These are phyloP conservation scores for Myotis davidii DNA, from an alignment of 2,113 vertebrate species.

Conservation along the genomic window DNA sequence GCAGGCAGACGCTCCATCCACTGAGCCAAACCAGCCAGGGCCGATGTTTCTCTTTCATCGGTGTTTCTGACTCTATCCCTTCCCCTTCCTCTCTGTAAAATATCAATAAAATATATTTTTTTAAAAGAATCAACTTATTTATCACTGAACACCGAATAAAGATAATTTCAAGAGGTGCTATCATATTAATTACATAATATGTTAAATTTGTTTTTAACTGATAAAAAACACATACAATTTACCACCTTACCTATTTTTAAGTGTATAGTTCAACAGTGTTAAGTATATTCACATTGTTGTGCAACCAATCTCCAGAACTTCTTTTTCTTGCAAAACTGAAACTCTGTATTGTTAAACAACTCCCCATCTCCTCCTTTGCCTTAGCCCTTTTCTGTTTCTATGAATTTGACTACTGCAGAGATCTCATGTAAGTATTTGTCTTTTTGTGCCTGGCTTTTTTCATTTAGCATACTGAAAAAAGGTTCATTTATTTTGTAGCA, in stretches of 20 bases:
- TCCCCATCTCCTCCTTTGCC: background rate
- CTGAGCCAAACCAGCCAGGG: too few species aligned
- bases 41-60: too few species aligned
- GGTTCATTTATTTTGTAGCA: background rate
- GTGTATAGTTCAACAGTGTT: background rate
- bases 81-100: too few species aligned
- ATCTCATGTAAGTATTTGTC: background rate
- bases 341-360: background rate
- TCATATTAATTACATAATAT: constrained; percentile 11
- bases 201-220: background rate
- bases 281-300: background rate
- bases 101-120: too few species aligned
- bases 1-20: too few species aligned
- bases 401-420: background rate
- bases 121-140: background rate
- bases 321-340: background rate
- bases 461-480: background rate
- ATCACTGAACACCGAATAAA: background rate
- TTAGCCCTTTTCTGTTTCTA: background rate
- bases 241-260: background rate
- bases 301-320: background rate
- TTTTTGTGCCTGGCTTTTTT: background rate
- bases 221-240: background rate
- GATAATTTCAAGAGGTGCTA: background rate
- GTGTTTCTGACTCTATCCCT: too few species aligned